Percentiles rank a stretch among this genome's conserved stretches.
Evolutionary conservation across 2,797 vertebrate genomes (phyloP).

Genomic region (Hoplostethus mediterraneus): DNA sequence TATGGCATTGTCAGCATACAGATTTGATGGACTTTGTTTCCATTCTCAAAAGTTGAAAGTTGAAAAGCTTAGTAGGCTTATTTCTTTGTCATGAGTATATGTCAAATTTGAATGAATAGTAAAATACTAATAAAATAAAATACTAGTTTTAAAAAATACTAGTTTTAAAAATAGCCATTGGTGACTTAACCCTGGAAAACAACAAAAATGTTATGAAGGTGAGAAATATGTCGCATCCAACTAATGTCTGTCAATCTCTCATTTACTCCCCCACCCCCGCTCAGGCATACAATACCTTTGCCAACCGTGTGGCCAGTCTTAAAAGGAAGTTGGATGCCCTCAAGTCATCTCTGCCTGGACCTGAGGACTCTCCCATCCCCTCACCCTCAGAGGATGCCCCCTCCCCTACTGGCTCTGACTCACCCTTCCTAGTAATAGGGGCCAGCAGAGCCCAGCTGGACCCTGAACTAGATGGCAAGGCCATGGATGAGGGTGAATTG

Average conservation of each 20-base stretch:
- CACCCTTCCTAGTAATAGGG: constrained; percentile 89
- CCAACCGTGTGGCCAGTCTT: constrained; percentile 93
- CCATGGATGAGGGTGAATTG: constrained; percentile 81
- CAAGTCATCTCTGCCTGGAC: constrained; percentile 91
- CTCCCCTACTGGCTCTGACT: constrained; percentile 95
- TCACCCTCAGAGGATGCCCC: constrained; percentile 96
- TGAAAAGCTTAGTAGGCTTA: not conserved
- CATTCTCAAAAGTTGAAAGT: not conserved
- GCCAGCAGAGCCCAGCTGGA: constrained; percentile 69
- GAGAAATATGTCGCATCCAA: not conserved
- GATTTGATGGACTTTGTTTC: not conserved
- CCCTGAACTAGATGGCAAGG: constrained; percentile 81
- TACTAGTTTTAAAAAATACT: not conserved
- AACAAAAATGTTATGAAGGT: not conserved
- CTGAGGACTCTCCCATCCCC: constrained; percentile 94
- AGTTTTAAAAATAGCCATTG: not conserved
- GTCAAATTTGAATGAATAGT: not conserved
- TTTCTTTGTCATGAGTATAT: not conserved
- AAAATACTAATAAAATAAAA: too few relatives aligned
- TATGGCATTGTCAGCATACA: not conserved
- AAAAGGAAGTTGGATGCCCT: constrained; percentile 96
- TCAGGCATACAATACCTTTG: constrained; percentile 97
- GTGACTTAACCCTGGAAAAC: not conserved
- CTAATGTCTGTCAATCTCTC: not conserved
- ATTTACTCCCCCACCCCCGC: not conserved